Evolutionary conservation across 1,140 invertebrate species (phyloP), one percentile per base, ranked within the genome.

Genomic region (Lutraria rhynchaena): DNA sequence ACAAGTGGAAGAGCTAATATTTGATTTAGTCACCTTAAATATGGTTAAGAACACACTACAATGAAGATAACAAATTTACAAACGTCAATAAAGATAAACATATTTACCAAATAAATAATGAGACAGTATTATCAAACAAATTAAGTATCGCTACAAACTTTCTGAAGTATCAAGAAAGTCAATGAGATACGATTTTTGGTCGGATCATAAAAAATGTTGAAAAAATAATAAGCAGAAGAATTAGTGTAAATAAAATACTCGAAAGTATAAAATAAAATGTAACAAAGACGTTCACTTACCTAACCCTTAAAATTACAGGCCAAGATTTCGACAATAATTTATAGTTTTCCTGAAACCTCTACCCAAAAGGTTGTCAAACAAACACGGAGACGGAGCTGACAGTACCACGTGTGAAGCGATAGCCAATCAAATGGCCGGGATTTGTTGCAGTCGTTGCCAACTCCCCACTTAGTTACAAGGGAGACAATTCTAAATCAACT

Each of bases 361-460:
- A 60, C 63, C 46, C 57, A 60, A 77, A 83, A 85, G 57, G 84
- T 85, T 85, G 84, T 85, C 84, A 85, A 58, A 85, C 81, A 85
- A 85, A 85, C 84, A 85, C 69, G 77, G 57, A 75, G 63, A 81
- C 77, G 84, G 81, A 76, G 81, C 55, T 80, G 74, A 33, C 73
- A 24, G 46, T 37, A 61, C 55, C 84, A 71, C 73, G 84, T 85
- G 84, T 55, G 33, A 24, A 46, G 33, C 55, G 61, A 46, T 60
- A 53, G 27, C 53, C 60, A 63, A 81, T 73, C n/a, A 63, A 51
- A 83, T 77, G 60, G 70, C 60, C 15, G 19, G 49, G 57, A 67
- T 46, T 58, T 61, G 37, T 83, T 73, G 81, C 76, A 83, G 80
- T 75, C 81, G 84, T 82, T 78, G 75, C 77, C 81, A 83, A 58